Evolutionary conservation across 2,888 invertebrate species (phyloP).

Genomic region (Scrobipalpa atriplicella): DNA sequence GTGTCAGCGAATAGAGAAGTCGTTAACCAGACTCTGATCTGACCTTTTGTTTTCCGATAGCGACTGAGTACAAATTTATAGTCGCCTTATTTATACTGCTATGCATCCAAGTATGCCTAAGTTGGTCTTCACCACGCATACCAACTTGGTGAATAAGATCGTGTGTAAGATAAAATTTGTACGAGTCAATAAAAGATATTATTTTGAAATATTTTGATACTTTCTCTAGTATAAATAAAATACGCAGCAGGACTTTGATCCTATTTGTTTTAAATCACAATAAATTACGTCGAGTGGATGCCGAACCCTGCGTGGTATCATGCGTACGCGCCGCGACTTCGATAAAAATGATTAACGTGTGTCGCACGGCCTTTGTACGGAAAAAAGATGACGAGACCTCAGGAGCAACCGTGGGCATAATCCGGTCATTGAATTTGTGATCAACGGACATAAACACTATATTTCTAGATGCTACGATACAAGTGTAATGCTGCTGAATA

Average conservation of each 20-base stretch:
- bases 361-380: constrained; percentile 47
- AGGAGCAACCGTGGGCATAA: constrained; percentile 24
- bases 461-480: constrained; percentile 12
- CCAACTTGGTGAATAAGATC: not conserved
- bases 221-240: constrained; percentile 51
- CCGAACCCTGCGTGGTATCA: constrained; percentile 59
- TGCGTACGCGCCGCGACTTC: constrained; percentile 54
- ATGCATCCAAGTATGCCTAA: not conserved
- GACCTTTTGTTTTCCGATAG: constrained; percentile 28
- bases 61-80: constrained; percentile 24
- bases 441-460: constrained; percentile 2
- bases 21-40: constrained; percentile 26
- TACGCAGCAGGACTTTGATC: constrained; percentile 63
- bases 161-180: not conserved
- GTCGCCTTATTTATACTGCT: constrained; percentile 20
- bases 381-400: constrained; percentile 43
- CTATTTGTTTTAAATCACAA: constrained; percentile 69
- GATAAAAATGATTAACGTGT: constrained; percentile 70
- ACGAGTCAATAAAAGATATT: constrained; percentile 16
- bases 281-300: constrained; percentile 62
- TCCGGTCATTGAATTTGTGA: constrained; percentile 26
- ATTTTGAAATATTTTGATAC: constrained; percentile 29
- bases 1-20: constrained; percentile 30
- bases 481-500: not conserved
- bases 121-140: not conserved